Evolutionary conservation across 2,113 vertebrate genomes (phyloP), one percentile per base, ranked within the genome.

Genomic region (Syngnathoides biaculeatus): DNA sequence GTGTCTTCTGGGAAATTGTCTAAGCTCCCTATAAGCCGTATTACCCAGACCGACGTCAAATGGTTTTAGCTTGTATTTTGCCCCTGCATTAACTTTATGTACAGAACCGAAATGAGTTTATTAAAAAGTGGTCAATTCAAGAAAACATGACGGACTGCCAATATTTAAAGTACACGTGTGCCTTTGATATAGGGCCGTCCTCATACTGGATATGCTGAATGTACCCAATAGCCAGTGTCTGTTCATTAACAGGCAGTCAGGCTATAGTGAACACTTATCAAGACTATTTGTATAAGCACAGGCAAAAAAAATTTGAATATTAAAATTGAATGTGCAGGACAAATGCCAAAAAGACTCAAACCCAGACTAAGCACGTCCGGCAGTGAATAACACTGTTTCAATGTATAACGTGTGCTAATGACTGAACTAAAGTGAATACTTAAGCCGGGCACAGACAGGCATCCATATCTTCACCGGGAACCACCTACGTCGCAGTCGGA

Each of bases 401-500:
- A 73, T 79, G 73, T 73, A 56, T 57, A 65, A 72, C 77, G 74
- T 75, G 59, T 65, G 57, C 68, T 68, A 82, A 84, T 75, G 70
- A 78, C 40, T 39, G 73, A 60, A 45, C 74, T 75, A 79, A 78
- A 84, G 70, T 79, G 68, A 84, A 86, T 77, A 75, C 84, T 88
- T 84, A 86, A 87, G 80, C 73, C 78, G 8, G 70, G 79, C 69
- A 75, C 80, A 84, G 78, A 80, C 58, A 50, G 80, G 75, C 78
- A 76, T 81, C 86, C 79, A 59, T 83, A 88, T 86, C 85, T 85
- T 81, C 77, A 80, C 68, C 74, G 67, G 24, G 59, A 83, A 79
- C 89, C 89, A 90, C 89, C 89, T 89, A 90, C 89, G 84, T 86
- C 64, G 89, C 62, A 4, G 57, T 67, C 47, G 38, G 12, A 67